phyloP scores from a whole-genome alignment of 2,113 vertebrate genomes.

The Rhabdomys dilectus region DNA sequence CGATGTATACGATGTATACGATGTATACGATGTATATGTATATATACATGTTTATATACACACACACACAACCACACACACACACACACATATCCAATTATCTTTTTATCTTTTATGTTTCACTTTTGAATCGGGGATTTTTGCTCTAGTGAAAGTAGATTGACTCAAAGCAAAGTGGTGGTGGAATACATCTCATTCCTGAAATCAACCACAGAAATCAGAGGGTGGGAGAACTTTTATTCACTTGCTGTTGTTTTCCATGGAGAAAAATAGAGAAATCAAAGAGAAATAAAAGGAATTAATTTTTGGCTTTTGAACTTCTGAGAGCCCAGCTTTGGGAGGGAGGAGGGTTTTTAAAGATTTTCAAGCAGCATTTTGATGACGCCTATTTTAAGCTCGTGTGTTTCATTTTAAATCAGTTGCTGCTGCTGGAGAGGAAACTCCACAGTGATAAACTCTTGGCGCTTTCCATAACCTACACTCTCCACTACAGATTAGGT shows the following conservation, averaged over 20 bases:
- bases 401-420: constrained; percentile 49
- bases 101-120: not conserved
- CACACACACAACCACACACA: too few relatives aligned
- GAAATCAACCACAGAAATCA: not conserved
- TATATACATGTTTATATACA: too few relatives aligned
- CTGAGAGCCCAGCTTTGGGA: constrained; percentile 38
- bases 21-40: too few relatives aligned
- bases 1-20: too few relatives aligned
- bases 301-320: constrained; percentile 62
- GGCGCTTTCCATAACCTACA: constrained; percentile 53
- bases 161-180: not conserved
- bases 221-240: not conserved
- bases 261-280: constrained; percentile 34
- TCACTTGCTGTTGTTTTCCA: constrained; percentile 41
- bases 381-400: constrained; percentile 46
- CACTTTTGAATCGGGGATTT: not conserved
- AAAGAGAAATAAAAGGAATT: constrained; percentile 61
- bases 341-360: constrained; percentile 3
- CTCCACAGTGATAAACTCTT: constrained; percentile 35
- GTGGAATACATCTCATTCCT: not conserved
- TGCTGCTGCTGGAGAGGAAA: not conserved
- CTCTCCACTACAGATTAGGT: constrained; percentile 57
- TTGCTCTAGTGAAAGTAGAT: not conserved
- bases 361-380: constrained; percentile 63
- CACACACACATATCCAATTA: not conserved